Base-by-base conservation (phyloP, 2,888 invertebrate genomes). In the Campaea margaritaria region DNA sequence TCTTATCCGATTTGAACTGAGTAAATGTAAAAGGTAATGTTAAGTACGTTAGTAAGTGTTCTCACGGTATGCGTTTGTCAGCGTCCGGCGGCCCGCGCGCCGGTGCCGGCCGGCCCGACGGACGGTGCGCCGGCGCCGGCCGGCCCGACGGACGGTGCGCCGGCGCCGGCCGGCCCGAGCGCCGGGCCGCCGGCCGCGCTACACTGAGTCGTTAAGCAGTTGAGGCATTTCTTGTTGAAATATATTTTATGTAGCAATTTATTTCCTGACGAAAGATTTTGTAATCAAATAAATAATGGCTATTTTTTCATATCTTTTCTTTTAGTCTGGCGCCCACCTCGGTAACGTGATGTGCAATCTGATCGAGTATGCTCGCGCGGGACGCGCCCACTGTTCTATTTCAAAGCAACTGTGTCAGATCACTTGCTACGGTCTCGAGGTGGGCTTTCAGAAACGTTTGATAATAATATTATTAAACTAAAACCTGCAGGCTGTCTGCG, bases 221-320 rank as follows among this genome's bases (percentile, higher is more conserved):
- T 76, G 82, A 83, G 78, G 85, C 85, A 84, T 85, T 86, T 86
- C 83, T 86, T 87, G 86, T 87, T 87, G 74, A 86, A 83, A 85
- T 86, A 87, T 86, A 87, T 86, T 86, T 86, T 87, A 89, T 86
- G 87, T 89, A 87, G 87, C 89, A 80, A 86, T 88, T 89, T 87
- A 88, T 89, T 89, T 89, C 87, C 79, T 86, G 88, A 89, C 87
- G 78, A 87, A 86, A 82, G 78, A 84, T 88, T 89, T 90, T 90
- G 87, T 90, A 89, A 89, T 89, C 88, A 87, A 89, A 89, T 90
- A 90, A 90, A 90, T 85, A 85, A 89, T 90, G 89, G 87, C 88
- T 88, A 89, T 90, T 87, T 87, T 80, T 75, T 72, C 58, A 46
- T 60, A 38, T 64, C 54, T 82, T 78, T 83, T 50, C 77, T 77